phyloP scores from a whole-genome alignment of 2,888 invertebrate species.

The Tetanocera ferruginea region DNA sequence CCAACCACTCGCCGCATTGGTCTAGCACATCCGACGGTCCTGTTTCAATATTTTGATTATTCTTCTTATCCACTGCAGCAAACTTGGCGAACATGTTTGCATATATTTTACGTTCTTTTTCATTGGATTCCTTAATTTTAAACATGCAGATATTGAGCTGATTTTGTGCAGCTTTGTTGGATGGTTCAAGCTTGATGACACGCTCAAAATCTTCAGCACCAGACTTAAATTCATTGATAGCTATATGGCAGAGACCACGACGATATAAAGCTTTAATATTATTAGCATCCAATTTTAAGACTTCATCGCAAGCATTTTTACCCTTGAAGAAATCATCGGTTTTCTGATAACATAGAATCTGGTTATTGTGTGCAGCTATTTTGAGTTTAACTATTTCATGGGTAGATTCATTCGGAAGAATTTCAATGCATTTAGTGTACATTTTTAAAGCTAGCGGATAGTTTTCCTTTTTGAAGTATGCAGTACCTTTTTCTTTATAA shows the following conservation, averaged over 20 bases:
- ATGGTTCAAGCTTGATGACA: conserved; percentile 82
- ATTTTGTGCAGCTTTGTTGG: conserved; percentile 89
- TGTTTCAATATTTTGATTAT: not conserved
- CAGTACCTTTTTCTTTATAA: conserved; percentile 91
- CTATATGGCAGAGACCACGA: conserved; percentile 84
- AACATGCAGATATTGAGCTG: conserved; percentile 81
- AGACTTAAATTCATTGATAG: conserved; percentile 80
- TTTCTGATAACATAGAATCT: conserved; percentile 84
- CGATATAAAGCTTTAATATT: conserved; percentile 94
- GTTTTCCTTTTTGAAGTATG: conserved; percentile 87
- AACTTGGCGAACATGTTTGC: conserved; percentile 97
- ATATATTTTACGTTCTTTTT: conserved; percentile 88
- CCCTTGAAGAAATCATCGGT: conserved; percentile 78
- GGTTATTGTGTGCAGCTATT: conserved; percentile 83
- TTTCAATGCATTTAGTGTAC: conserved; percentile 80
- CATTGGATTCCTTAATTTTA: conserved; percentile 80
- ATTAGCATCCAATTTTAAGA: conserved; percentile 78
- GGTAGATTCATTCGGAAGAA: conserved; percentile 57
- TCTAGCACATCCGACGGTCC: conserved; percentile 58
- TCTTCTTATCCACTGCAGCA: conserved; percentile 78
- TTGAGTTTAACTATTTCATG: conserved; percentile 73
- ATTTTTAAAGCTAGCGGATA: conserved; percentile 85
- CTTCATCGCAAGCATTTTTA: conserved; percentile 80
- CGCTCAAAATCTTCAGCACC: conserved; percentile 84
- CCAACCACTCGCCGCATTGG: conserved; percentile 66